A percentile compares a stretch with the other conserved stretches of the same genome.
Conservation (phyloP, 2,113 vertebrate species). For the Fulmarus glacialis region DNA sequence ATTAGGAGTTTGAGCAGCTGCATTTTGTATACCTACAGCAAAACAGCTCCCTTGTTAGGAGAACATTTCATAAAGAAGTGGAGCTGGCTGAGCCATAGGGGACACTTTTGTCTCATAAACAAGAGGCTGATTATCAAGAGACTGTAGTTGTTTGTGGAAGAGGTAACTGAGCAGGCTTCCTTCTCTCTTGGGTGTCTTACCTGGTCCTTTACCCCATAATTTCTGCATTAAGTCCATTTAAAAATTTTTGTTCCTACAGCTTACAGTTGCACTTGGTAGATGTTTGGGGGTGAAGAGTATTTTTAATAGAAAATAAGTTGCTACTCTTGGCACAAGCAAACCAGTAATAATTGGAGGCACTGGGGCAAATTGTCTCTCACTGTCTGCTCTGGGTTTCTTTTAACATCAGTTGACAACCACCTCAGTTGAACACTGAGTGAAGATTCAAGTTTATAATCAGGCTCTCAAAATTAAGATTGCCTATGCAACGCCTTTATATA, state of each 20-base stretch:
- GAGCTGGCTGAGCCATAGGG: slow-evolving; percentile 41
- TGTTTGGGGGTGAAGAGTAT: background rate
- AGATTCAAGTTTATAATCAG: background rate
- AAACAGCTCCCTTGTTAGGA: slow-evolving; percentile 31
- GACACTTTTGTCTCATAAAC: slow-evolving; percentile 59
- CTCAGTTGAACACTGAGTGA: background rate
- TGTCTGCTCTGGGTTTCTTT: background rate
- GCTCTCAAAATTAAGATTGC: background rate
- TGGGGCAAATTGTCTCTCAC: background rate
- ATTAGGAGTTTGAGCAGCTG: background rate
- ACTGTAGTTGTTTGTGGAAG: slow-evolving; percentile 70
- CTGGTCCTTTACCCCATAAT: background rate
- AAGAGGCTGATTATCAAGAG: slow-evolving; percentile 66
- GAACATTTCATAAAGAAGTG: slow-evolving; percentile 4
- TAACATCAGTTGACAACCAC: background rate
- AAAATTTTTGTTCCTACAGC: background rate
- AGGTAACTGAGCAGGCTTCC: slow-evolving; percentile 58
- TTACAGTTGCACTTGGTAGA: background rate
- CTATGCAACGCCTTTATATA: background rate
- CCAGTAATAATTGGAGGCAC: background rate
- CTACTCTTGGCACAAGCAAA: background rate
- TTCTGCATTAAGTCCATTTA: background rate
- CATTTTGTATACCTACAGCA: slow-evolving; percentile 57
- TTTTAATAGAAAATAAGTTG: background rate
- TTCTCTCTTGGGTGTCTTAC: slow-evolving; percentile 63